A percentile compares a stretch with the other conserved stretches of the same genome.
Evolutionary conservation across 2,113 vertebrate species (phyloP).

Genomic region (Galbula dea): DNA sequence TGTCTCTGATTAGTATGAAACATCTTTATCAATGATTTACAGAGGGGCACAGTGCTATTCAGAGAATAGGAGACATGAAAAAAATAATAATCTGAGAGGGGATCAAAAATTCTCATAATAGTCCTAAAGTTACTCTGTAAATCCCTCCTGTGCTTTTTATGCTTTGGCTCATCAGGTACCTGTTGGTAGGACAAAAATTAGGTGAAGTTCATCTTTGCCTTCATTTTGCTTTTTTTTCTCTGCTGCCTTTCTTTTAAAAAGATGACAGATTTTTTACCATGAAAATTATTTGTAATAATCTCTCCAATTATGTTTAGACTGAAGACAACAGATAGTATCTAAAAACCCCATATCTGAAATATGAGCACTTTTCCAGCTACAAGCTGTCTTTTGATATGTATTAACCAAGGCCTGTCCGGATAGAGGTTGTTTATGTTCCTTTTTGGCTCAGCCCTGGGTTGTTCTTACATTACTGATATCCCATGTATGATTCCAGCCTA

Average conservation of each 20-base stretch:
- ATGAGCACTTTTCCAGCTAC: not conserved
- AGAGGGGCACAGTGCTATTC: not conserved
- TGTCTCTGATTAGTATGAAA: conserved; percentile 6
- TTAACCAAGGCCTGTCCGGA: not conserved
- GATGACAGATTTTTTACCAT: not conserved
- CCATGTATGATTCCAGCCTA: not conserved
- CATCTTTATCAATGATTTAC: conserved; percentile 2
- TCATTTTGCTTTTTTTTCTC: not conserved
- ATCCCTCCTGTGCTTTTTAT: not conserved
- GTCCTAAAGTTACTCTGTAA: conserved; percentile 14
- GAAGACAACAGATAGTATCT: not conserved
- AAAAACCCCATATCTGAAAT: not conserved
- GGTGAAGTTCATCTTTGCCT: not conserved
- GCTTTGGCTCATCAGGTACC: conserved; percentile 24
- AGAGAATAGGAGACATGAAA: not conserved
- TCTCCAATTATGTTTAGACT: not conserved
- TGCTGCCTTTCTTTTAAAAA: not conserved
- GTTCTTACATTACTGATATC: not conserved
- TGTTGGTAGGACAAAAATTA: not conserved
- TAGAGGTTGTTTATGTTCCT: not conserved
- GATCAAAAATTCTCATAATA: conserved; percentile 9
- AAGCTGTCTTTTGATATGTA: not conserved
- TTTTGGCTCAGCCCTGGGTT: not conserved
- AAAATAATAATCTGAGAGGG: not conserved
- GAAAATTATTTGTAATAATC: not conserved